These are phyloP conservation scores for Hoplias malabaricus DNA, from an alignment of 2,113 vertebrate genomes.

Conservation along the genomic window DNA sequence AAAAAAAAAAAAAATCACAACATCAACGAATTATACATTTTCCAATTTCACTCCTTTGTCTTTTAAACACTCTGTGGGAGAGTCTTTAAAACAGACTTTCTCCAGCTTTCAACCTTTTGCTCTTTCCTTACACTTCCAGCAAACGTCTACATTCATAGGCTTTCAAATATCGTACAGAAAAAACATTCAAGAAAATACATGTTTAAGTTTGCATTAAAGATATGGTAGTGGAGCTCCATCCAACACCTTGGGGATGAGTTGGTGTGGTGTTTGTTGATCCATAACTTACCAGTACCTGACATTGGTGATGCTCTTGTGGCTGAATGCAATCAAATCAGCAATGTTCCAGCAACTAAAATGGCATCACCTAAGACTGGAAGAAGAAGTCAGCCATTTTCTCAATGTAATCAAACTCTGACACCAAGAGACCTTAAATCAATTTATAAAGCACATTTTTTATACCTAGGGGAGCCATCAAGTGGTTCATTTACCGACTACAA, in stretches of 20 bases:
- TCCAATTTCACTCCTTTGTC: neutral
- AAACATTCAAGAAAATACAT: neutral
- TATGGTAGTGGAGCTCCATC: neutral
- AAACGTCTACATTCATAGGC: neutral
- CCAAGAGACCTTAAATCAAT: too few species aligned
- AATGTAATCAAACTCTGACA: too few species aligned
- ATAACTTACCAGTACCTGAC: neutral
- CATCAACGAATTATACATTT: neutral
- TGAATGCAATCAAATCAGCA: neutral
- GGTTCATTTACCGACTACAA: too few species aligned
- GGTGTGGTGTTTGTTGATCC: too few species aligned
- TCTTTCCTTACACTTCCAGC: neutral
- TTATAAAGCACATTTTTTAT: too few species aligned
- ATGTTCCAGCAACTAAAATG: too few species aligned
- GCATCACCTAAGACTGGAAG: too few species aligned
- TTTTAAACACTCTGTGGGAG: neutral
- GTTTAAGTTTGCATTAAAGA: neutral
- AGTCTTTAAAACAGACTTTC: neutral
- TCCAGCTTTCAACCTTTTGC: neutral
- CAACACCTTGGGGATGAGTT: neutral
- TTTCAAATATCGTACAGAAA: neutral
- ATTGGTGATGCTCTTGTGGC: neutral
- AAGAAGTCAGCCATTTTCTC: too few species aligned
- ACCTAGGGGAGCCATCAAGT: too few species aligned
- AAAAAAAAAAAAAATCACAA: constrained; percentile 22